These are phyloP conservation scores for Sinocyclocheilus anshuiensis DNA, from an alignment of 2,113 vertebrate genomes.

Conservation along the genomic window DNA sequence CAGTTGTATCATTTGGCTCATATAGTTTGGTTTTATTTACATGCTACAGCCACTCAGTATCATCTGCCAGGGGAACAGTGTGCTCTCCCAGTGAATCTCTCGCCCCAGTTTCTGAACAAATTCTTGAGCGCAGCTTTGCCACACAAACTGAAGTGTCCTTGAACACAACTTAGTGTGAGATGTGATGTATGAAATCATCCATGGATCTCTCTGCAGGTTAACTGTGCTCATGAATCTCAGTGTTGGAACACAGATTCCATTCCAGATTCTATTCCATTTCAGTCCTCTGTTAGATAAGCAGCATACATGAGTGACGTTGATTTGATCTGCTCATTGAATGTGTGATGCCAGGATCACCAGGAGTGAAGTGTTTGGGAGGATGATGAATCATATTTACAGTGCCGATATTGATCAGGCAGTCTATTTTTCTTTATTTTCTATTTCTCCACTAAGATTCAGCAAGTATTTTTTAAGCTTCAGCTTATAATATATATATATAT, in stretches of 20 bases:
- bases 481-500: not conserved
- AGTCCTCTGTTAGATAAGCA: not conserved
- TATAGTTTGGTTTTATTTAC: not conserved
- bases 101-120: not conserved
- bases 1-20: not conserved
- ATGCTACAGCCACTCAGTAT: not conserved
- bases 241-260: not conserved
- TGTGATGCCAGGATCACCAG: not conserved
- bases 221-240: not conserved
- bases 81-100: not conserved
- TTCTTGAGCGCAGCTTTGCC: not conserved
- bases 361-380: not conserved
- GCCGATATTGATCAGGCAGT: not conserved
- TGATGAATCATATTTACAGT: constrained; percentile 12
- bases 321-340: constrained; percentile 17
- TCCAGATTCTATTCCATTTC: not conserved
- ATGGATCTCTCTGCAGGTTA: not conserved
- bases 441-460: not conserved
- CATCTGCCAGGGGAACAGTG: not conserved
- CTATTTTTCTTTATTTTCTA: not conserved
- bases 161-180: not conserved
- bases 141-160: not conserved
- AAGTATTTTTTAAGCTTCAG: not conserved
- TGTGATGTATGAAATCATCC: not conserved
- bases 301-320: not conserved